These are phyloP conservation scores for Apotomis capreana DNA, from an alignment of 2,888 invertebrate genomes.

Conservation along the genomic window DNA sequence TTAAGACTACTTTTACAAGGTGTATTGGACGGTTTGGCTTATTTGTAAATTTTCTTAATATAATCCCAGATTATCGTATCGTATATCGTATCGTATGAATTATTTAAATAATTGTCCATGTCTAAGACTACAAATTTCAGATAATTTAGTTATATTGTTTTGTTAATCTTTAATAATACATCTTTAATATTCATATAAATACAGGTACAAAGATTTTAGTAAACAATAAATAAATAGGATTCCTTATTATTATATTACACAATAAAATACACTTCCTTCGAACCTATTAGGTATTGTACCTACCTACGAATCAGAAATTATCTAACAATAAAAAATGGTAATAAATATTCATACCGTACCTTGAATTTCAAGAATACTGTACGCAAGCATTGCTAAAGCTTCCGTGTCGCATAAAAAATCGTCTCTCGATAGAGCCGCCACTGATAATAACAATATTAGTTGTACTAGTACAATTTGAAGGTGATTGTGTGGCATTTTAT, in stretches of 20 bases:
- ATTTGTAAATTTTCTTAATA: no score
- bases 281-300: neutral
- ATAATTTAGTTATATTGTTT: no score
- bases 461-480: conserved; percentile 57
- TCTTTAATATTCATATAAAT: neutral
- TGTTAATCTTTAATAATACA: neutral
- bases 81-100: no score
- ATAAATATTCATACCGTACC: conserved; percentile 42
- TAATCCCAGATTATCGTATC: no score
- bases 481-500: conserved; percentile 69
- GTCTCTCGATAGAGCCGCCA: conserved; percentile 27
- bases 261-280: neutral
- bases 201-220: no score
- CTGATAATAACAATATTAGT: conserved; percentile 44
- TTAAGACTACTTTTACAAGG: conserved; percentile 4
- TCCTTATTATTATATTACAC: neutral
- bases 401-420: conserved; percentile 53
- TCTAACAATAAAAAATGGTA: neutral
- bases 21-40: conserved; percentile 1
- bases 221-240: neutral
- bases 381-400: conserved; percentile 51
- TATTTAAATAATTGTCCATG: no score
- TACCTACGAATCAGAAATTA: neutral
- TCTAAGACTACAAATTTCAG: no score
- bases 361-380: conserved; percentile 44